Evolutionary conservation across 2,113 vertebrate species (phyloP).

Genomic region (Gymnobelideus leadbeateri): DNA sequence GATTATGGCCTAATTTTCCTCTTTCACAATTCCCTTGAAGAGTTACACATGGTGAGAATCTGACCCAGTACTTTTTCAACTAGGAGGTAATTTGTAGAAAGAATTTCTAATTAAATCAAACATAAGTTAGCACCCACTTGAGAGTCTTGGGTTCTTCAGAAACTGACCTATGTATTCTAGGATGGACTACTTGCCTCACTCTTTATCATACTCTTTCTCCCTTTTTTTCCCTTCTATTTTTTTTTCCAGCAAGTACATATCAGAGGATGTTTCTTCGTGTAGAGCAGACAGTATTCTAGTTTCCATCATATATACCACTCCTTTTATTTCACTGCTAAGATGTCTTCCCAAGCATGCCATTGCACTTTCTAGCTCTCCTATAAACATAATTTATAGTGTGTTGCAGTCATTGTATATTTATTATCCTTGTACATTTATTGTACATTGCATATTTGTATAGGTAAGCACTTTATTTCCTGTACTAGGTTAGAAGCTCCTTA

Average conservation of each 20-base stretch:
- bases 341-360: not conserved
- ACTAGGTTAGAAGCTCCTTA: not conserved
- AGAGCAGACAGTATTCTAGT: not conserved
- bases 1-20: constrained; percentile 38
- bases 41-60: not conserved
- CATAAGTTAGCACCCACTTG: constrained; percentile 53
- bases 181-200: not conserved
- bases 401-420: not conserved
- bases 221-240: not conserved
- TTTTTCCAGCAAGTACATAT: not conserved
- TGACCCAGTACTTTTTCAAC: constrained; percentile 41
- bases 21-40: constrained; percentile 16
- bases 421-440: not conserved
- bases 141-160: constrained; percentile 17
- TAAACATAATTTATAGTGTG: not conserved
- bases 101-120: constrained; percentile 72
- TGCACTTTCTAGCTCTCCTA: not conserved
- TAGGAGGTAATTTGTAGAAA: constrained; percentile 28
- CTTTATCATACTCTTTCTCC: not conserved
- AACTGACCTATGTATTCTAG: constrained; percentile 32
- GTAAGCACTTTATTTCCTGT: not conserved
- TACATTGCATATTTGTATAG: not conserved
- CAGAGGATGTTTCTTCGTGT: accelerated
- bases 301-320: not conserved
- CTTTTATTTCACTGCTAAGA: not conserved